These are phyloP conservation scores for Poecilobothrus nobilitatus DNA, from an alignment of 2,888 invertebrate genomes.

Conservation along the genomic window DNA sequence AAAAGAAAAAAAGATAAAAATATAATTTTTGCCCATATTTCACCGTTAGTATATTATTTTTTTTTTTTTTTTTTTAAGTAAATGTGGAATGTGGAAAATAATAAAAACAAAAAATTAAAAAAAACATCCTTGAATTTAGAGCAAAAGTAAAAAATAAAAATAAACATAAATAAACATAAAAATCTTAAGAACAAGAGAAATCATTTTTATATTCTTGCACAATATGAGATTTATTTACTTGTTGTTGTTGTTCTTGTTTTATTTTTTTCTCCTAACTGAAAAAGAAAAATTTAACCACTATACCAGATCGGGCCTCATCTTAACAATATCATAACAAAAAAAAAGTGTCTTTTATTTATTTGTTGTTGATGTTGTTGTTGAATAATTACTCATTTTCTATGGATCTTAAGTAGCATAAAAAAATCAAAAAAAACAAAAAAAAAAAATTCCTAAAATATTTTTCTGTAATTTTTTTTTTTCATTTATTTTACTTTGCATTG, in stretches of 20 bases:
- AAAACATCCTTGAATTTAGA: neutral
- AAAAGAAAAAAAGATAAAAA: neutral
- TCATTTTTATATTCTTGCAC: too few relatives aligned
- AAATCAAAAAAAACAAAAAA: neutral
- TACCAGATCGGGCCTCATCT: too few relatives aligned
- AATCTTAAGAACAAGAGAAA: too few relatives aligned
- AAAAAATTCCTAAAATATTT: neutral
- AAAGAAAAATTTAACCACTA: too few relatives aligned
- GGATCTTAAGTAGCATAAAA: slow-evolving; percentile 2
- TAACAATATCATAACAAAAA: too few relatives aligned
- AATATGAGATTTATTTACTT: too few relatives aligned
- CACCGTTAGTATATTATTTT: slow-evolving; percentile 1
- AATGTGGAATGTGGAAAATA: neutral
- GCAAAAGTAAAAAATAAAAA: too few relatives aligned
- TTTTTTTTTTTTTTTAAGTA: neutral
- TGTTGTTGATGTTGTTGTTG: neutral
- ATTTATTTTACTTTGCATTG: neutral
- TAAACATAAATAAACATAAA: too few relatives aligned
- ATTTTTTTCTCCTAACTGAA: too few relatives aligned
- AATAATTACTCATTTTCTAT: slow-evolving; percentile 6
- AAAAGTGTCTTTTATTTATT: neutral
- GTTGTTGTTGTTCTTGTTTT: too few relatives aligned
- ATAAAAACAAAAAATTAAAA: too few relatives aligned
- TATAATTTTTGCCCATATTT: neutral
- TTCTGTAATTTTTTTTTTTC: neutral